Conservation (phyloP, 2,888 invertebrate species). For the Andrena bucephala region DNA sequence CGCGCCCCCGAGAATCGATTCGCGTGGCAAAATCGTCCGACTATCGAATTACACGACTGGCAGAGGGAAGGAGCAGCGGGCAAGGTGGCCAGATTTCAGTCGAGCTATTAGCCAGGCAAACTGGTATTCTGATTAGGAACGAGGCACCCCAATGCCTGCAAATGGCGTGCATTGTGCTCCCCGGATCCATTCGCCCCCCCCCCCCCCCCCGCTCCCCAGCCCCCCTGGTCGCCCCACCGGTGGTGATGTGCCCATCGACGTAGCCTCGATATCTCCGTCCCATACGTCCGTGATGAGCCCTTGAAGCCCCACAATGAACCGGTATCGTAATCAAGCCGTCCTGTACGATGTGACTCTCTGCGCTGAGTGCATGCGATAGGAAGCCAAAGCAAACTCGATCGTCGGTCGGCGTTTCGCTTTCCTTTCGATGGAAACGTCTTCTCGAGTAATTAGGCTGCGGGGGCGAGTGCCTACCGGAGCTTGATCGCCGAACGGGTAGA, state of each 20-base stretch:
- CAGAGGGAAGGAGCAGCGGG: not conserved
- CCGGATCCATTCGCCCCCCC: conserved; percentile 49
- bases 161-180: conserved; percentile 68
- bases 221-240: too few relatives aligned
- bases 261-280: conserved; percentile 63
- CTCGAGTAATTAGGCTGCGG: not conserved
- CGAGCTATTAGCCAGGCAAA: conserved; percentile 67
- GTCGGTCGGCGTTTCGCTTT: conserved; percentile 54
- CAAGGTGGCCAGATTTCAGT: conserved; percentile 49
- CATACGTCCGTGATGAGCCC: conserved; percentile 68
- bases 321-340: conserved; percentile 63
- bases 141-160: conserved; percentile 62
- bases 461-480: too few relatives aligned
- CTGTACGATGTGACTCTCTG: conserved; percentile 65
- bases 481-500: too few relatives aligned
- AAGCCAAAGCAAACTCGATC: conserved; percentile 73
- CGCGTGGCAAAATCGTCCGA: conserved; percentile 9
- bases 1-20: not conserved
- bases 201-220: not conserved
- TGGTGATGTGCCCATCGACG: conserved; percentile 37
- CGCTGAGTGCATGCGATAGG: conserved; percentile 65
- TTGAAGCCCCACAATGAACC: conserved; percentile 75
- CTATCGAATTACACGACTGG: conserved; percentile 21
- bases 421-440: conserved; percentile 19
- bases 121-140: conserved; percentile 68